Percentiles rank a stretch among this genome's conserved stretches.
Evolutionary conservation across 2,888 invertebrate genomes (phyloP).

Genomic region (Polyommatus iphigenia): DNA sequence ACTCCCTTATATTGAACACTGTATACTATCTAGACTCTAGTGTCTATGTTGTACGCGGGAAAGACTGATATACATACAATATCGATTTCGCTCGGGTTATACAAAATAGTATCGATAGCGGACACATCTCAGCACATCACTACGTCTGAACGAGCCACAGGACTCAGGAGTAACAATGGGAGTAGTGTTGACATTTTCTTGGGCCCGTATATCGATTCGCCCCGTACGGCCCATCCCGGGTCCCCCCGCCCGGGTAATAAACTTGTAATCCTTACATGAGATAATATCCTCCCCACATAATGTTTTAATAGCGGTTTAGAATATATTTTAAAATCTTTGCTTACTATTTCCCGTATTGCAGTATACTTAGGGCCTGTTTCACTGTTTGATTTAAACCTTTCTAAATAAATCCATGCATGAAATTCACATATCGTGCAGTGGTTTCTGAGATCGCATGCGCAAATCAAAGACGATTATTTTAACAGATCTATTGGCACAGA

Average conservation of each 20-base stretch:
- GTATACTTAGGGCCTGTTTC: no score
- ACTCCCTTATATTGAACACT: no score
- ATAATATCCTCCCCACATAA: neutral
- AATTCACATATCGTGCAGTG: slow-evolving; percentile 2
- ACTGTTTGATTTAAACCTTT: neutral
- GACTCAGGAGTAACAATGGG: slow-evolving; percentile 50
- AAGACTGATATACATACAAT: neutral
- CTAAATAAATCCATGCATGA: slow-evolving; percentile 1
- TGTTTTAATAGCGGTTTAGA: neutral
- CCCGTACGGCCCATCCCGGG: slow-evolving; percentile 33
- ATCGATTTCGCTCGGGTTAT: neutral
- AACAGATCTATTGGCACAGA: neutral
- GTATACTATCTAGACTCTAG: no score
- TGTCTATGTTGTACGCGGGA: neutral
- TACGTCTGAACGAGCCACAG: slow-evolving; percentile 36
- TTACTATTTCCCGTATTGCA: neutral
- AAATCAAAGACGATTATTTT: neutral
- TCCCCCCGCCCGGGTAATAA: neutral
- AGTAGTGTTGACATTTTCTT: slow-evolving; percentile 65
- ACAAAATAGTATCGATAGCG: neutral
- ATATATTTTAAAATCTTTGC: neutral
- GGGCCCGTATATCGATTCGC: slow-evolving; percentile 63
- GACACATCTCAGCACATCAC: slow-evolving; percentile 32
- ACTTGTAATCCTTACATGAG: slow-evolving; percentile 11
- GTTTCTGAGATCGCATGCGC: slow-evolving; percentile 2